Evolutionary conservation across 2,888 invertebrate species (phyloP).

Genomic region (Stenurella melanura): DNA sequence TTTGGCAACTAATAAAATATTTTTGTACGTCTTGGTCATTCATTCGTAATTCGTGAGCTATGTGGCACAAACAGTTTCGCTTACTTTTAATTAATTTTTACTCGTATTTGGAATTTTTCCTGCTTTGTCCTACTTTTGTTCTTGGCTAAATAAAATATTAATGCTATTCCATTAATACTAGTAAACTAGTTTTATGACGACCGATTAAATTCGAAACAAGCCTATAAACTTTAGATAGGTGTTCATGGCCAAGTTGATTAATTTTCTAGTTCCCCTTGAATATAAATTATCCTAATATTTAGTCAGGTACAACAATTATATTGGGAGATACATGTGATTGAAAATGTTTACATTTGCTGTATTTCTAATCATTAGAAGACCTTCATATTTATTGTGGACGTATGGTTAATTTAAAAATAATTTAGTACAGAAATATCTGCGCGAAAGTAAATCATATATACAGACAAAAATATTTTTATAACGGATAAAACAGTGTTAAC

Average conservation of each 20-base stretch:
- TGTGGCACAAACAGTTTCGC: not conserved
- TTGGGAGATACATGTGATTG: too few relatives aligned
- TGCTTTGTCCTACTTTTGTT: not conserved
- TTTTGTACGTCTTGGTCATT: too few relatives aligned
- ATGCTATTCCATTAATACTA: not conserved
- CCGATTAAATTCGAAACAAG: not conserved
- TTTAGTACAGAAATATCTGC: too few relatives aligned
- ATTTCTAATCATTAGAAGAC: too few relatives aligned
- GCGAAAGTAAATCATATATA: too few relatives aligned
- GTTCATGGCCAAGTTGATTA: not conserved
- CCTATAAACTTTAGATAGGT: not conserved
- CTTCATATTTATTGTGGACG: too few relatives aligned
- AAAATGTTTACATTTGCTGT: too few relatives aligned
- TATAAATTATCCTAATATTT: not conserved
- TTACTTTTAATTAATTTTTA: not conserved
- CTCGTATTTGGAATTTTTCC: not conserved
- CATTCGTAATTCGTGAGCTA: not conserved
- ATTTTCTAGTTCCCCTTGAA: not conserved
- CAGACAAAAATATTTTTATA: too few relatives aligned
- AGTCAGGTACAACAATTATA: not conserved
- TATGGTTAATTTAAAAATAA: too few relatives aligned
- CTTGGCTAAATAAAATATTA: not conserved
- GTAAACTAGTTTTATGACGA: not conserved
- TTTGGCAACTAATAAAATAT: too few relatives aligned
- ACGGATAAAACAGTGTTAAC: too few relatives aligned